These are phyloP conservation scores for Ostrea edulis DNA, from an alignment of 1,140 invertebrate genomes.

Conservation along the genomic window DNA sequence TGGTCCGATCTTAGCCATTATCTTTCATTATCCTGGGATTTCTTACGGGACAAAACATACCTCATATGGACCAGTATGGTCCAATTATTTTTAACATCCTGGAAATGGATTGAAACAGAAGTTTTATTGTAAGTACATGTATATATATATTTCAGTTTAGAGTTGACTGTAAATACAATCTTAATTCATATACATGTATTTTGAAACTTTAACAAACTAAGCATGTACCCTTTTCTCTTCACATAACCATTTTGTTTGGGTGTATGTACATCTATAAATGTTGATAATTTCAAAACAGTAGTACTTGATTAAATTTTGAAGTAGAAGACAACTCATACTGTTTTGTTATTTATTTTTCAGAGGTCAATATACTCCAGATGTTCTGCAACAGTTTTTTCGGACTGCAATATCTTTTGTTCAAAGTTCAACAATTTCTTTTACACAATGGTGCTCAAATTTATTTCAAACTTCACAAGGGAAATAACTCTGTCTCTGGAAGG, in stretches of 20 bases:
- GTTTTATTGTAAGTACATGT: constrained; percentile 69
- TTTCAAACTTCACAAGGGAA: constrained; percentile 15
- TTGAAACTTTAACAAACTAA: no score
- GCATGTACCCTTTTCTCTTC: no score
- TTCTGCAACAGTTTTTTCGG: constrained; percentile 48
- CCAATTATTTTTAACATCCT: constrained; percentile 54
- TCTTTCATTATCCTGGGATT: constrained; percentile 61
- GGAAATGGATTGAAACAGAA: constrained; percentile 68
- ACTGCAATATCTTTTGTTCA: constrained; percentile 49
- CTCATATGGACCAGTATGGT: constrained; percentile 68
- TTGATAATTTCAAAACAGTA: no score
- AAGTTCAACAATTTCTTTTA: constrained; percentile 24
- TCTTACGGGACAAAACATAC: constrained; percentile 61
- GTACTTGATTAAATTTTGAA: no score
- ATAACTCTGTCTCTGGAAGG: constrained; percentile 1
- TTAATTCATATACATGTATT: no score
- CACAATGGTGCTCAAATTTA: constrained; percentile 52
- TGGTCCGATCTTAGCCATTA: constrained; percentile 61
- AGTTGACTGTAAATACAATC: no score
- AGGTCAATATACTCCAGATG: constrained; percentile 51
- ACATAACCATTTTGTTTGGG: no score
- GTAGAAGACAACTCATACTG: no score
- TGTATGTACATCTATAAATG: no score
- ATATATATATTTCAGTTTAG: no score
- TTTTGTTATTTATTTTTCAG: constrained; percentile 44